A percentile compares a stretch with the other conserved stretches of the same genome.
Evolutionary conservation across 2,113 vertebrate genomes (phyloP).

Genomic region (Protobothrops mucrosquamatus): DNA sequence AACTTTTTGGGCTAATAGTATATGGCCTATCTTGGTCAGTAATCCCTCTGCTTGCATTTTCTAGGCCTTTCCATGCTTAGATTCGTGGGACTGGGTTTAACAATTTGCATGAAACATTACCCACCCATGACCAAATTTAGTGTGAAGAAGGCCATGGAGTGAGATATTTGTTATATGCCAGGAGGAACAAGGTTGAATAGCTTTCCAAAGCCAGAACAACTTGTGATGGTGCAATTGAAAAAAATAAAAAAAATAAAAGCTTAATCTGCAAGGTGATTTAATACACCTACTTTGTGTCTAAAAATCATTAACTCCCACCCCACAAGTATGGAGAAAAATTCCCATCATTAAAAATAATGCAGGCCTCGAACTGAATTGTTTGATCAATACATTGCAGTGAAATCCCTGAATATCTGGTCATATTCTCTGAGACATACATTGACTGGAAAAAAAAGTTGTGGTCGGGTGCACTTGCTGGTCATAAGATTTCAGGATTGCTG

Average conservation of each 20-base stretch:
- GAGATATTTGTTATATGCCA: neutral
- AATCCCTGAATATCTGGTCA: neutral
- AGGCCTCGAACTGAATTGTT: neutral
- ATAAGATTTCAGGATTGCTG: neutral
- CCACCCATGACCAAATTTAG: neutral
- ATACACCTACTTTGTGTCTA: neutral
- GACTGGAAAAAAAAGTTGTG: neutral
- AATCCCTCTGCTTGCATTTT: neutral
- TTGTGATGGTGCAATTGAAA: neutral
- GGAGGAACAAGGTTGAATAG: neutral
- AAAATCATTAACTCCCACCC: neutral
- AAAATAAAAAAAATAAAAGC: neutral
- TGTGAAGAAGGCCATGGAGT: neutral
- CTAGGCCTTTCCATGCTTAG: neutral
- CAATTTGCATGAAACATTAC: neutral
- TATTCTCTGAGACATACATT: neutral
- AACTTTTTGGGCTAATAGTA: neutral
- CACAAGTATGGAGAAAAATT: neutral
- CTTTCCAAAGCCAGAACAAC: neutral
- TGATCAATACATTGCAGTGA: neutral
- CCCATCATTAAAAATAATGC: neutral
- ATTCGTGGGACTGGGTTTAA: neutral
- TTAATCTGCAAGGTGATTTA: neutral
- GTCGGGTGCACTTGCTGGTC: neutral
- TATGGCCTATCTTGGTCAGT: neutral